phyloP scores from a whole-genome alignment of 2,113 vertebrate species.

The Thalassarche chlororhynchos region DNA sequence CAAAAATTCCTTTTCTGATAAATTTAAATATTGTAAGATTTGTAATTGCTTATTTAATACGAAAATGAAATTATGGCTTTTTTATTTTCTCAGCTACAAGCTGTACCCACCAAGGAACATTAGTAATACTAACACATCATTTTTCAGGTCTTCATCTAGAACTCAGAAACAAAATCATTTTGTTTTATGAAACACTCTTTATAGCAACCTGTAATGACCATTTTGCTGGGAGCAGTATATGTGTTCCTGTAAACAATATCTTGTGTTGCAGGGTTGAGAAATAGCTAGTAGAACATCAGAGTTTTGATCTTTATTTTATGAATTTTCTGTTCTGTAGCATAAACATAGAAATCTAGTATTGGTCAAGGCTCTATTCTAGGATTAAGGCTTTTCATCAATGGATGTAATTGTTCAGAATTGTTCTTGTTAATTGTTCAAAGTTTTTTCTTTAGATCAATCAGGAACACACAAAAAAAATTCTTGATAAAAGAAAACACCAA shows the following conservation, averaged over 20 bases:
- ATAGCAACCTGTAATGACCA: background rate
- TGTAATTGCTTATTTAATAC: background rate
- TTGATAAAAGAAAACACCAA: background rate
- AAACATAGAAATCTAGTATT: background rate
- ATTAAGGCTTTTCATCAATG: background rate
- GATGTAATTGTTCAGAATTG: background rate
- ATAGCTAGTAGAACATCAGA: background rate
- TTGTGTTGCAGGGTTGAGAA: background rate
- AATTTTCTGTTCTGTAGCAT: background rate
- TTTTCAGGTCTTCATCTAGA: background rate
- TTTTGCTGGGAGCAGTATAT: background rate
- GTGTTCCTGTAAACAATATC: background rate
- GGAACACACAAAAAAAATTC: background rate
- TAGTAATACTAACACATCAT: background rate
- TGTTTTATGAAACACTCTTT: background rate
- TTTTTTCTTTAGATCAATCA: background rate
- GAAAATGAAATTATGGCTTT: background rate
- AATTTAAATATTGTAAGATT: background rate
- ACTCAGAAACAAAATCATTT: background rate
- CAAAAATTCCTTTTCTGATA: background rate
- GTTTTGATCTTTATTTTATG: background rate
- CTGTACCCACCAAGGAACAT: background rate
- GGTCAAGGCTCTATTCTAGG: background rate
- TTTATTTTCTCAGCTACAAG: background rate
- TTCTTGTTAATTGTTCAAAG: background rate